Base-by-base conservation (phyloP, 2,888 invertebrate species). In the Biston stratarius region DNA sequence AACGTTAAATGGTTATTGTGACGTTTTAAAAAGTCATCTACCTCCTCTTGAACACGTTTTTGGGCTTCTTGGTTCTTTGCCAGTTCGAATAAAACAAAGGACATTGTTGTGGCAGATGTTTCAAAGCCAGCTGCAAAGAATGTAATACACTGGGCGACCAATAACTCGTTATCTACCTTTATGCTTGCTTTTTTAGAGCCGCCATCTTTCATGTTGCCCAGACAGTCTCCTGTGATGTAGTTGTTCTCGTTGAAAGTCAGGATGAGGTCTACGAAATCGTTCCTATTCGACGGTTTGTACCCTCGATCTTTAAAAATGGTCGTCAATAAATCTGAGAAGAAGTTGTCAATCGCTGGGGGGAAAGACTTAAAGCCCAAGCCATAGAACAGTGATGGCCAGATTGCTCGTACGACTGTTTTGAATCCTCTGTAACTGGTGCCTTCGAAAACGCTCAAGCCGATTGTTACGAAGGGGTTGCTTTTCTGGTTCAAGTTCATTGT, bases 121-220 rank as follows among this genome's bases (percentile, higher is more conserved):
- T 89, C 89, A 53, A 78, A 89, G 0, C 89, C 89, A 33, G 87
- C 89, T 0, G 78, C 80, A 42, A 88, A 89, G 61, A 96, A 95
- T 0, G 94, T 78, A 40, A 94, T 88, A 3, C 94, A 92, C 64
- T 96, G 95, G 0, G 95, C 91, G 0, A 92, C 87, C 6, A 95
- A 72, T 45, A 95, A 77, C 3, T 93, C 86, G 11, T 94, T 77
- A 0, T 89, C 83, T 0, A 95, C 76, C 3, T 84, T 77, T 0
- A 91, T 42, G 11, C 72, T 71, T 0, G 81, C 73, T 55, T 77
- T 84, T 12, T 81, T 76, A 2, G 71, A 72, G 0, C 67, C 75
- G 0, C 79, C 80, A 38, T 10, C 72, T 47, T 81, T 82, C 72
- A 82, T 72, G 45, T 83, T 86, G 0, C 53, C 77, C 33, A 89